Percentiles rank a stretch among this genome's conserved stretches.
These are phyloP conservation scores for Tortrix viridana DNA, from an alignment of 2,888 invertebrate genomes.

Conservation along the genomic window DNA sequence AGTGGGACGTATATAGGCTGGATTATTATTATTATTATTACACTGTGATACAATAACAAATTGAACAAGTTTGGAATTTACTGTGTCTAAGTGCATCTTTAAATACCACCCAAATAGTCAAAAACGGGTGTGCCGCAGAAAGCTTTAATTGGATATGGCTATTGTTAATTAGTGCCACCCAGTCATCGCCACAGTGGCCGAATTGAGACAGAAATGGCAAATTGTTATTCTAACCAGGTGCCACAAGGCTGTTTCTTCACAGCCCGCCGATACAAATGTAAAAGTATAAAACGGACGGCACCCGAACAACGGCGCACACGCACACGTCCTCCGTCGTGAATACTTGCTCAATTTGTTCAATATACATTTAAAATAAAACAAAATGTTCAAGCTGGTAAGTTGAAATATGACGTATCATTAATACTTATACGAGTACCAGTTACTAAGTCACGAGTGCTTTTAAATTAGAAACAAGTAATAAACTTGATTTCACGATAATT, in stretches of 20 bases:
- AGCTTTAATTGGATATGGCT: conserved; percentile 19
- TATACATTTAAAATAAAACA: conserved; percentile 42
- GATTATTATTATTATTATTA: too few species aligned
- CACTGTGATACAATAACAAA: too few species aligned
- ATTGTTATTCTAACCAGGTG: conserved; percentile 56
- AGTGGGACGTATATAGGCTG: too few species aligned
- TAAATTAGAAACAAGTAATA: not conserved
- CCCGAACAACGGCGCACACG: conserved; percentile 45
- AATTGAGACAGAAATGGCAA: conserved; percentile 27
- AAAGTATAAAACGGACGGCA: conserved; percentile 58
- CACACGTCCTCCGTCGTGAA: conserved; percentile 42
- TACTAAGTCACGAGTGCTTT: conserved; percentile 9
- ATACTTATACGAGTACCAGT: too few species aligned
- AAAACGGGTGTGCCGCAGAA: conserved; percentile 5
- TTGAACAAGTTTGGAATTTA: too few species aligned
- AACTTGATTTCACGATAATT: too few species aligned
- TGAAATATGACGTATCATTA: conserved; percentile 13
- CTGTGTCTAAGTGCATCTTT: too few species aligned
- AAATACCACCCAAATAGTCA: not conserved
- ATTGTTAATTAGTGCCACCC: conserved; percentile 31
- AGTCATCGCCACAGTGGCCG: conserved; percentile 16
- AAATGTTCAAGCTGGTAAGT: conserved; percentile 80
- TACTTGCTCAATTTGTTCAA: conserved; percentile 39
- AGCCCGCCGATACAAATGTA: conserved; percentile 46
- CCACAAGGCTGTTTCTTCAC: conserved; percentile 56